These are phyloP conservation scores for Scalopus aquaticus DNA, from an alignment of 2,113 vertebrate species.

Conservation along the genomic window DNA sequence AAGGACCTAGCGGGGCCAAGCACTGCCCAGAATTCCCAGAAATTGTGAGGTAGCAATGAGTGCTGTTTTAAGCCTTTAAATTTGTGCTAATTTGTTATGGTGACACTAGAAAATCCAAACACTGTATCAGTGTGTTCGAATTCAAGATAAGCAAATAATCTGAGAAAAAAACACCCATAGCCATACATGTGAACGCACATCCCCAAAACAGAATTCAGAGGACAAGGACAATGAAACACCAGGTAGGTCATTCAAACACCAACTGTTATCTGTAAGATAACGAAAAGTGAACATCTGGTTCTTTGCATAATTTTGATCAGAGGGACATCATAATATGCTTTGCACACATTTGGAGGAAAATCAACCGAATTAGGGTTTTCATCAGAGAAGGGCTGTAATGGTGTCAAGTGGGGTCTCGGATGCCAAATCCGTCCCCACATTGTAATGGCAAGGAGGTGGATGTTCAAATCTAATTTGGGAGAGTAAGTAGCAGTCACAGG, in stretches of 20 bases:
- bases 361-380: slow-evolving; percentile 14
- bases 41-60: not conserved
- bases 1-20: not conserved
- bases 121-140: not conserved
- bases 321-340: slow-evolving; percentile 39
- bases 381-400: slow-evolving; percentile 6
- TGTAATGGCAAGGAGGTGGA: not conserved
- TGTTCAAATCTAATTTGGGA: not conserved
- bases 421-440: not conserved
- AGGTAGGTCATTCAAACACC: slow-evolving; percentile 28
- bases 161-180: not conserved
- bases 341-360: slow-evolving; percentile 49
- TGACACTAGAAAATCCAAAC: not conserved
- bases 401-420: not conserved
- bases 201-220: slow-evolving; percentile 20
- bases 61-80: not conserved
- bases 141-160: slow-evolving; percentile 27
- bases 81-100: not conserved
- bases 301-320: slow-evolving; percentile 73
- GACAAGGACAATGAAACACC: slow-evolving; percentile 5
- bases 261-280: slow-evolving; percentile 55
- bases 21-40: not conserved
- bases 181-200: not conserved
- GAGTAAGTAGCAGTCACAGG: not conserved
- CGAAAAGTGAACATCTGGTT: slow-evolving; percentile 67